A percentile compares a stretch with the other conserved stretches of the same genome.
These are phyloP conservation scores for Cyanistes caeruleus DNA, from an alignment of 2,113 vertebrate species.

Conservation along the genomic window DNA sequence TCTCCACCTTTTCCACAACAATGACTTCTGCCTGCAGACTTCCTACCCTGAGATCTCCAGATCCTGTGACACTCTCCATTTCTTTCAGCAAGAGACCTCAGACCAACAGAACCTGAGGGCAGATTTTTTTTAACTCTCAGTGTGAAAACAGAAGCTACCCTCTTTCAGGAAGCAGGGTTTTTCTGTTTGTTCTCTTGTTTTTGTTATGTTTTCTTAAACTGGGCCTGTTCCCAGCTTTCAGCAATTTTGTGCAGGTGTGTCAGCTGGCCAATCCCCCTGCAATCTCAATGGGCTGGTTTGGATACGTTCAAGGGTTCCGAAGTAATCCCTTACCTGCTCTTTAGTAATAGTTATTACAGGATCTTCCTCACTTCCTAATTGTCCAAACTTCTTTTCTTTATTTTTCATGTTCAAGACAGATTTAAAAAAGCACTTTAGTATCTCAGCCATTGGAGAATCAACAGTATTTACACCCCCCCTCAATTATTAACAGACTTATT, in stretches of 20 bases:
- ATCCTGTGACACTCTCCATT: not conserved
- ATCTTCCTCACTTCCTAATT: conserved; percentile 83
- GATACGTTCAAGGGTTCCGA: conserved; percentile 46
- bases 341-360: conserved; percentile 77
- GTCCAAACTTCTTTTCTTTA: conserved; percentile 83
- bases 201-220: not conserved
- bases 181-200: not conserved
- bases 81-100: not conserved
- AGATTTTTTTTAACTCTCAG: not conserved
- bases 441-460: conserved; percentile 78
- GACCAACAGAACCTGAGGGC: not conserved
- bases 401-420: conserved; percentile 84
- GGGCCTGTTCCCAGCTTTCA: not conserved
- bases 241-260: not conserved
- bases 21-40: not conserved
- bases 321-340: conserved; percentile 71
- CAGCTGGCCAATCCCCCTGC: conserved; percentile 9
- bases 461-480: conserved; percentile 74
- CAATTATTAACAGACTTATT: conserved; percentile 71
- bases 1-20: not conserved
- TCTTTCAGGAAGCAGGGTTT: not conserved
- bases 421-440: conserved; percentile 82
- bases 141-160: not conserved
- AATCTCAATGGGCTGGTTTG: not conserved
- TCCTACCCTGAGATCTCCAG: not conserved